Evolutionary conservation across 2,888 invertebrate species (phyloP).

Genomic region (Hirtodrosophila duncani): DNA sequence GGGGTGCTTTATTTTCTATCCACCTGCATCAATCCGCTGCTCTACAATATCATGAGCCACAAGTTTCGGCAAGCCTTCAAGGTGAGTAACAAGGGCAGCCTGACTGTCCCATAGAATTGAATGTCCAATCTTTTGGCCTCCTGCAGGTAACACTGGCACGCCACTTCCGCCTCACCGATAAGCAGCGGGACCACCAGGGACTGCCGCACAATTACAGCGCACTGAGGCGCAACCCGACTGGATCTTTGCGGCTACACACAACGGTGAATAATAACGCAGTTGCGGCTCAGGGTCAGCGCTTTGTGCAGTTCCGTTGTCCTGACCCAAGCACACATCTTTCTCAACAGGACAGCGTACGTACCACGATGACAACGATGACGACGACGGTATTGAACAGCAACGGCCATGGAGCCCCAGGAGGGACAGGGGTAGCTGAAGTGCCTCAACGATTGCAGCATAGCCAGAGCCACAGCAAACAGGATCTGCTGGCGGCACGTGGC

Average conservation of each 20-base stretch:
- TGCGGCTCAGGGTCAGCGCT: conserved; percentile 40
- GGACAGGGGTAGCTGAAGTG: conserved; percentile 12
- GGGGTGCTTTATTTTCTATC: conserved; percentile 84
- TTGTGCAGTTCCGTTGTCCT: conserved; percentile 65
- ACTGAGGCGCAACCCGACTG: conserved; percentile 74
- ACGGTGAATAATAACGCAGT: conserved; percentile 73
- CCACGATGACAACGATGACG: conserved; percentile 71
- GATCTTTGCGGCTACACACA: conserved; percentile 76
- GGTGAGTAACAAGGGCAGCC: no score
- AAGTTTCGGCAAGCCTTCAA: conserved; percentile 86
- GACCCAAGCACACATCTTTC: conserved; percentile 54
- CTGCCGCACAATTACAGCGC: conserved; percentile 76
- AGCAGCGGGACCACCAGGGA: conserved; percentile 70
- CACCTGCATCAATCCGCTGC: conserved; percentile 84
- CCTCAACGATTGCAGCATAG: conserved; percentile 69
- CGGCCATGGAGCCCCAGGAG: conserved; percentile 20
- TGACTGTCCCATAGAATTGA: no score
- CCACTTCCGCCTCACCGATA: conserved; percentile 73
- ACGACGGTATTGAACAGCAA: conserved; percentile 45
- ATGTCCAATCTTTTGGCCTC: no score
- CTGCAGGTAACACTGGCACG: conserved; percentile 75
- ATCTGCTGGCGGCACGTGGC: conserved; percentile 58
- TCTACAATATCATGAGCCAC: conserved; percentile 85
- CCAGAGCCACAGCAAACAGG: conserved; percentile 68
- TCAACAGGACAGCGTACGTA: conserved; percentile 76